Conservation (phyloP, 2,797 vertebrate species). For the Lindbergichthys nudifrons region DNA sequence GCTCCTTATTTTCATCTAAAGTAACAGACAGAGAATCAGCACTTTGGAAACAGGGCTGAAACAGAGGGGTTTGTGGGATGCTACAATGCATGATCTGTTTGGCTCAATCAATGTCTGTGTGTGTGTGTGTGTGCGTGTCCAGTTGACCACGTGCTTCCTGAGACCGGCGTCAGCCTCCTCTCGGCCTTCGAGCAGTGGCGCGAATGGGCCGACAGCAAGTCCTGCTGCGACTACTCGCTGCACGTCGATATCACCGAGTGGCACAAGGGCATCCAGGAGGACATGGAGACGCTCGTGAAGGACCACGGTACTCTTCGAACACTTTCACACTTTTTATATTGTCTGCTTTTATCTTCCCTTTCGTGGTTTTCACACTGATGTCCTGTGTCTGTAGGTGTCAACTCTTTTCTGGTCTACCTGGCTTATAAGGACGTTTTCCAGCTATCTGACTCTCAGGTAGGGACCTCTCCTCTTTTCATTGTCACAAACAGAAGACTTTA, state of each 20-base stretch:
- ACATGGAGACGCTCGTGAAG: slow-evolving; percentile 97
- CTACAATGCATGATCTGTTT: too few species aligned
- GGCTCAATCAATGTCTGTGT: not conserved
- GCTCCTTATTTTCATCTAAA: too few species aligned
- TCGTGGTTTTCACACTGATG: not conserved
- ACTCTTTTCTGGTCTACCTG: slow-evolving; percentile 98
- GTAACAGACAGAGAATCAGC: too few species aligned
- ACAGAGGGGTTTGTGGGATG: too few species aligned
- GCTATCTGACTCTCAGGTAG: slow-evolving; percentile 95
- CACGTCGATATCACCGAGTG: slow-evolving; percentile 97
- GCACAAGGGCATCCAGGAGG: slow-evolving; percentile 96
- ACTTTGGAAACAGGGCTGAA: too few species aligned
- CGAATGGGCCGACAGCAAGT: slow-evolving; percentile 96
- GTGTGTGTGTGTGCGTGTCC: not conserved
- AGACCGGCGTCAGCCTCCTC: slow-evolving; percentile 92
- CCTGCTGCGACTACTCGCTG: slow-evolving; percentile 98
- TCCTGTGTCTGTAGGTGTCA: slow-evolving; percentile 87
- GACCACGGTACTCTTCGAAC: slow-evolving; percentile 89
- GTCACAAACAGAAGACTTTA: not conserved
- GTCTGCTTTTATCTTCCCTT: not conserved
- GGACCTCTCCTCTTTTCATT: slow-evolving; percentile 14
- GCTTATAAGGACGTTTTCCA: slow-evolving; percentile 97
- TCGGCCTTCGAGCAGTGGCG: slow-evolving; percentile 95
- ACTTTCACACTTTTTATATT: not conserved
- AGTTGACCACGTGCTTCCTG: slow-evolving; percentile 97